A percentile compares a stretch with the other conserved stretches of the same genome.
Conservation (phyloP, 2,888 invertebrate genomes). For the Charanyca ferruginea region DNA sequence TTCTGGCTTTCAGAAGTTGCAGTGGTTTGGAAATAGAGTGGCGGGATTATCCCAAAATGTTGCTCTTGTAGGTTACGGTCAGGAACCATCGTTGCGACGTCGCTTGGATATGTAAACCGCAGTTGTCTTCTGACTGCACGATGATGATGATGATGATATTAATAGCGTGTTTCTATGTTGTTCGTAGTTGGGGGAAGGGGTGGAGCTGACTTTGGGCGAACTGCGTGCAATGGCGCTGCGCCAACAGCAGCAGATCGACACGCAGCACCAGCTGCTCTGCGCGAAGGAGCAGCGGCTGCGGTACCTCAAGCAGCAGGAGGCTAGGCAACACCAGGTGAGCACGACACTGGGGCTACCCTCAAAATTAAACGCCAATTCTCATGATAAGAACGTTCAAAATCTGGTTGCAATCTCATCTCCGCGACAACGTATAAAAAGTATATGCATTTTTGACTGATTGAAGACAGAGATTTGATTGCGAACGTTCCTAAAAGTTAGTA, state of each 20-base stretch:
- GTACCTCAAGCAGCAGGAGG: conserved; percentile 98
- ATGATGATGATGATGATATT: neutral
- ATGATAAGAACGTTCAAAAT: too few species aligned
- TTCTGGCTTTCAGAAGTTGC: too few species aligned
- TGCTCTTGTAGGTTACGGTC: too few species aligned
- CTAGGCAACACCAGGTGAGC: conserved; percentile 92
- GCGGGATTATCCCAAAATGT: too few species aligned
- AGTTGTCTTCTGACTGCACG: neutral
- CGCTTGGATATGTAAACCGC: neutral
- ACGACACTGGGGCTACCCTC: neutral
- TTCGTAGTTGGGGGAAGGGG: conserved; percentile 96
- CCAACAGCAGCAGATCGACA: conserved; percentile 99
- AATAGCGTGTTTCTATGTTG: conserved; percentile 75
- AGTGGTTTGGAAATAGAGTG: too few species aligned
- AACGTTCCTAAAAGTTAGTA: too few species aligned
- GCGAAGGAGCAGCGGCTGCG: conserved; percentile 98
- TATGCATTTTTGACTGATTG: too few species aligned
- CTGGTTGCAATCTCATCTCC: too few species aligned
- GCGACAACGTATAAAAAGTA: too few species aligned
- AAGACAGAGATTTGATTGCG: too few species aligned
- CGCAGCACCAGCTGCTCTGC: conserved; percentile 97
- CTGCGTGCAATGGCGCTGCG: conserved; percentile 99
- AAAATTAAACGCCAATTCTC: too few species aligned
- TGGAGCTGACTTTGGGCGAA: conserved; percentile 97
- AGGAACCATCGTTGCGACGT: too few species aligned